A percentile compares a stretch with the other conserved stretches of the same genome.
phyloP scores from a whole-genome alignment of 2,113 vertebrate species.

The Athene noctua region DNA sequence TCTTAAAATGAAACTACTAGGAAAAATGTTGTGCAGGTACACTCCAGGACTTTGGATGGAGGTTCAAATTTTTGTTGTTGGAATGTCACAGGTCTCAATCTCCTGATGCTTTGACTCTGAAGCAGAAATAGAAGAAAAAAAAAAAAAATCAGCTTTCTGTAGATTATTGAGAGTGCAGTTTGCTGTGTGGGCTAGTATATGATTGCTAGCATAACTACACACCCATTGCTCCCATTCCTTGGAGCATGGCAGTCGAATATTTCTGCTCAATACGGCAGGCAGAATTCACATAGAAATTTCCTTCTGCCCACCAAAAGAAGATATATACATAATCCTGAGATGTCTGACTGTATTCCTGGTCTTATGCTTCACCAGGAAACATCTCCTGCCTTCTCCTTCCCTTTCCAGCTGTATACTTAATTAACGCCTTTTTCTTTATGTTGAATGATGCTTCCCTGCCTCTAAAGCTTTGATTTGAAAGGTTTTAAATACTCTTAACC shows the following conservation, averaged over 20 bases:
- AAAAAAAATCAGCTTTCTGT: neutral
- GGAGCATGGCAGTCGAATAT: neutral
- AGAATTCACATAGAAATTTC: neutral
- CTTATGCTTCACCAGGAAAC: neutral
- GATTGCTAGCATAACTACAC: neutral
- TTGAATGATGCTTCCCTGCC: neutral
- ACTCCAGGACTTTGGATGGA: neutral
- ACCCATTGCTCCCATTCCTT: neutral
- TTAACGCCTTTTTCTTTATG: neutral
- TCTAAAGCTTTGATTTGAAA: neutral
- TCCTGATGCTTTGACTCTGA: neutral
- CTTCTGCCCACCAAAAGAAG: neutral
- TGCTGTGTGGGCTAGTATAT: neutral
- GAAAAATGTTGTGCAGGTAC: accelerated
- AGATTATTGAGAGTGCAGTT: neutral
- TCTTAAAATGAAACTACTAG: neutral
- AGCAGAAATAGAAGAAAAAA: neutral
- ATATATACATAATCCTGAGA: neutral
- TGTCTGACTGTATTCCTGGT: neutral
- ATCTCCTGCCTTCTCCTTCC: neutral
- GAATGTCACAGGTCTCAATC: neutral
- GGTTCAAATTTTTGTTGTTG: neutral
- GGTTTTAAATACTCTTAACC: neutral
- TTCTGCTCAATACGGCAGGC: neutral
- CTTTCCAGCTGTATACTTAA: neutral